Evolutionary conservation across 2,797 vertebrate species (phyloP).

Genomic region (Hephaestus fuliginosus): DNA sequence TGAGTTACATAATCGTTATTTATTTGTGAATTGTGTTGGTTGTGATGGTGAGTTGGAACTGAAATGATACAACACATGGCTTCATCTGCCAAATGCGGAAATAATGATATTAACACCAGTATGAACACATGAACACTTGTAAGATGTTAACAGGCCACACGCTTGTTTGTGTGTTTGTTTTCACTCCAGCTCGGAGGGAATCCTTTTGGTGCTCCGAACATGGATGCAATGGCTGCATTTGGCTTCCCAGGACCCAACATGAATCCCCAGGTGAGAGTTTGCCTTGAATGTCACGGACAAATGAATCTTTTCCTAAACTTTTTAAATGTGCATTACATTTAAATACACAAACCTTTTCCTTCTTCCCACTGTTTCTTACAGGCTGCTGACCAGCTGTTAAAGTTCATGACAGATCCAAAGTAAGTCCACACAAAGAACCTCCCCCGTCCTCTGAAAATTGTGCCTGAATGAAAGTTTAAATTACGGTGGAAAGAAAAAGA

Average conservation of each 20-base stretch:
- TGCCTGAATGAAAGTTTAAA: background rate
- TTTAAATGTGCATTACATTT: background rate
- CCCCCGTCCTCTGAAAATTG: background rate
- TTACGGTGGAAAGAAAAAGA: background rate
- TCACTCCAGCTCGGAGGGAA: constrained; percentile 91
- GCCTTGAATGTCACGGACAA: background rate
- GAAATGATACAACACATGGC: background rate
- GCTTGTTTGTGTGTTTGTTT: background rate
- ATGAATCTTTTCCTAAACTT: too few relatives aligned
- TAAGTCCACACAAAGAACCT: constrained; percentile 80
- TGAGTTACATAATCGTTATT: background rate
- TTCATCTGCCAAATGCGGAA: background rate
- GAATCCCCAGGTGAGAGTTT: constrained; percentile 90
- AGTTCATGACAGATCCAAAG: constrained; percentile 99
- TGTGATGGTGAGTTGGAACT: background rate
- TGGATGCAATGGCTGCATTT: constrained; percentile 95
- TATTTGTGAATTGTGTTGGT: background rate
- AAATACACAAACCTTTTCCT: background rate
- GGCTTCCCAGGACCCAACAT: constrained; percentile 93
- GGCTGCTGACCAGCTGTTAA: constrained; percentile 94
- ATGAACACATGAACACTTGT: background rate
- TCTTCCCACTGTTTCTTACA: constrained; percentile 33
- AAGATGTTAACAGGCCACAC: background rate
- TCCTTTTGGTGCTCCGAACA: constrained; percentile 91
- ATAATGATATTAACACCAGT: background rate